phyloP scores from a whole-genome alignment of 2,113 vertebrate species.

The Dipodomys spectabilis region DNA sequence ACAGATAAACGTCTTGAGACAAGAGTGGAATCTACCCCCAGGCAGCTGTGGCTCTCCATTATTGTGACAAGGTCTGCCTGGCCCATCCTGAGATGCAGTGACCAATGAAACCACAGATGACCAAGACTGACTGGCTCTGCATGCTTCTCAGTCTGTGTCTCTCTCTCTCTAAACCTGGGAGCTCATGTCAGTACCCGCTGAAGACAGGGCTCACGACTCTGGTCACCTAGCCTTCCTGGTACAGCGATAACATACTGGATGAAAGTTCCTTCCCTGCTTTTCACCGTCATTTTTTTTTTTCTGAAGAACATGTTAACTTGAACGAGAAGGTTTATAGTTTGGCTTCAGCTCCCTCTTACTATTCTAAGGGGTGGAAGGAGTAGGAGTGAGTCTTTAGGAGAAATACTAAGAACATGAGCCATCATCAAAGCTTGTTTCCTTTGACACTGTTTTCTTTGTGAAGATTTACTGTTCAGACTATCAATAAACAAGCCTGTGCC shows the following conservation, averaged over 20 bases:
- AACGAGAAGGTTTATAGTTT: constrained; percentile 9
- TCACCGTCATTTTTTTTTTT: background rate
- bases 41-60: background rate
- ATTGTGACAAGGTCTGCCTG: background rate
- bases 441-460: background rate
- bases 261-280: background rate
- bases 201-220: background rate
- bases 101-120: background rate
- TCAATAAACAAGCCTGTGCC: rapidly evolving
- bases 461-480: background rate
- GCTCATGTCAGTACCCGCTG: background rate
- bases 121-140: background rate
- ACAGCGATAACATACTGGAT: background rate
- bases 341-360: background rate
- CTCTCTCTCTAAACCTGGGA: background rate
- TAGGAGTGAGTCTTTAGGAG: background rate
- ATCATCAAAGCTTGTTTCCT: background rate
- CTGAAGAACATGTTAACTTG: background rate
- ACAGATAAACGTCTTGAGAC: background rate
- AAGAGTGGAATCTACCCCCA: background rate
- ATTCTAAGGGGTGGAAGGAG: background rate
- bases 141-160: background rate
- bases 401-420: background rate
- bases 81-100: background rate
- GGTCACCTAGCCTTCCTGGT: background rate